Conservation (phyloP, 1,140 invertebrate genomes). For the Hylaeus volcanicus region DNA sequence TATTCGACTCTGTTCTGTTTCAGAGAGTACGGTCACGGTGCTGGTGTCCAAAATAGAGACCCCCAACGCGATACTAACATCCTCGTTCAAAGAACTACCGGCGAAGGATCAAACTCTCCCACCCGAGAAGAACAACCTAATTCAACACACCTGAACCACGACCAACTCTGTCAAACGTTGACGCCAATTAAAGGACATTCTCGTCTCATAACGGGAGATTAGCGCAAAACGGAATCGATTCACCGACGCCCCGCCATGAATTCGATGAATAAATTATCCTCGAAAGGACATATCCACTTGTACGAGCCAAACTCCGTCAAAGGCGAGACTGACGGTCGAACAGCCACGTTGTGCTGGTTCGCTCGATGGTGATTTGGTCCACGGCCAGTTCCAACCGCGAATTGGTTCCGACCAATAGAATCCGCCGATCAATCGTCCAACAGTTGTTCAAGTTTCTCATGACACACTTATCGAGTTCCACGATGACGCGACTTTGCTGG, state of each 20-base stretch:
- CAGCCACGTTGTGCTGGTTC: neutral
- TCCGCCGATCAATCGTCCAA: too few species aligned
- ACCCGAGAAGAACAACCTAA: neutral
- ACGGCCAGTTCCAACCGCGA: neutral
- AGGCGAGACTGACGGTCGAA: neutral
- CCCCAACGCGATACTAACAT: neutral
- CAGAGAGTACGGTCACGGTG: slow-evolving; percentile 13
- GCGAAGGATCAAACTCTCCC: slow-evolving; percentile 16
- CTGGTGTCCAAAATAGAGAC: slow-evolving; percentile 14
- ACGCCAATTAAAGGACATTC: too few species aligned
- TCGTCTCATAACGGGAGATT: too few species aligned
- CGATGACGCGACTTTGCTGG: neutral
- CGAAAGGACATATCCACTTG: too few species aligned
- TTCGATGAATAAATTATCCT: slow-evolving; percentile 25
- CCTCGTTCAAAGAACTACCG: neutral
- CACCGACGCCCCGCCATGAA: too few species aligned
- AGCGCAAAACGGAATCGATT: too few species aligned
- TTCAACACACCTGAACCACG: slow-evolving; percentile 1
- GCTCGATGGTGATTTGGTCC: neutral
- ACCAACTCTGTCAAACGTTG: too few species aligned
- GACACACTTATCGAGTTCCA: neutral
- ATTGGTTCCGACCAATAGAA: neutral
- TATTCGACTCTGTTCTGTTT: neutral
- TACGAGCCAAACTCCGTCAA: neutral
- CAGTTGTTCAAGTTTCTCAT: neutral